Conservation (phyloP, 2,888 invertebrate genomes). For the Dione vanillae region DNA sequence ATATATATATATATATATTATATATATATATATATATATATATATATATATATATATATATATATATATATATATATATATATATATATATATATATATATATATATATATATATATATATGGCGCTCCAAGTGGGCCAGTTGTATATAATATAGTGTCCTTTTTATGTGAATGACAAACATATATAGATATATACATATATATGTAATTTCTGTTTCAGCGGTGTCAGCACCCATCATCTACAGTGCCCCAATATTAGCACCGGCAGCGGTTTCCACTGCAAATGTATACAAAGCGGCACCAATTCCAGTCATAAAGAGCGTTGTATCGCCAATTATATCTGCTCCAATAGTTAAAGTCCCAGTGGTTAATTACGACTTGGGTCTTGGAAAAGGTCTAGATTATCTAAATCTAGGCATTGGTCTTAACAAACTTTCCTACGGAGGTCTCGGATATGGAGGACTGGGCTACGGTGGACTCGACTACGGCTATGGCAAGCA, state of each 20-base stretch:
- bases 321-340: slow-evolving; percentile 53
- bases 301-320: slow-evolving; percentile 69
- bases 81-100: too few species aligned
- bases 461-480: background rate
- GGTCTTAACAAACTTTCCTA: slow-evolving; percentile 15
- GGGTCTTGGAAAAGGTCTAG: slow-evolving; percentile 46
- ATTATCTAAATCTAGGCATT: slow-evolving; percentile 24
- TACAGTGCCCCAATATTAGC: slow-evolving; percentile 55
- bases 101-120: too few species aligned
- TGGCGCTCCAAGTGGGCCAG: too few species aligned
- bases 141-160: too few species aligned
- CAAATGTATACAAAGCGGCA: slow-evolving; percentile 66
- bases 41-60: too few species aligned
- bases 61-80: too few species aligned
- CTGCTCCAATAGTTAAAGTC: slow-evolving; percentile 58
- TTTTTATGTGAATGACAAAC: too few species aligned
- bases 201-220: slow-evolving; percentile 37
- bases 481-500: slow-evolving; percentile 7
- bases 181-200: too few species aligned
- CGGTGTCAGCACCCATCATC: slow-evolving; percentile 45
- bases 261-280: slow-evolving; percentile 68
- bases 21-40: too few species aligned
- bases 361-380: slow-evolving; percentile 43
- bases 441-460: slow-evolving; percentile 8
- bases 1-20: too few species aligned